phyloP scores from a whole-genome alignment of 1,140 invertebrate species.

The Scylla paramamosain region DNA sequence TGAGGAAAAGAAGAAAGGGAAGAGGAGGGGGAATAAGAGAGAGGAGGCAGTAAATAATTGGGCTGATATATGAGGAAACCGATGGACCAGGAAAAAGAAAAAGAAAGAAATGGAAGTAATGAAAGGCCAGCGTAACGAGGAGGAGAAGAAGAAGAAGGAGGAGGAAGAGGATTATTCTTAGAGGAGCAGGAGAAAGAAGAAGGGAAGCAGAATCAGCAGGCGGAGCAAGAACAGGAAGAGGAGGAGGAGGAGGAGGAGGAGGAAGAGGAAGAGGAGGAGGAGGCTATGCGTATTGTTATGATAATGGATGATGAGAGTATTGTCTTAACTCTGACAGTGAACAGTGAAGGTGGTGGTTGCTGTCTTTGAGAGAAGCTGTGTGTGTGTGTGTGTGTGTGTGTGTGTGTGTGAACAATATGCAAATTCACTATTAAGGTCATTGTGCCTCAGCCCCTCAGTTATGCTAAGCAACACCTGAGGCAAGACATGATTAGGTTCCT shows the following conservation, averaged over 20 bases:
- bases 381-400: not conserved
- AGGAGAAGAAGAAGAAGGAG: too few species aligned
- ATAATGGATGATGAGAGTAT: not conserved
- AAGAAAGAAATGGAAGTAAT: conserved; percentile 23
- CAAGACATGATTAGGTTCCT: too few species aligned
- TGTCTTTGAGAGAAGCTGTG: not conserved
- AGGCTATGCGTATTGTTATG: not conserved
- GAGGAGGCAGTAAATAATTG: not conserved
- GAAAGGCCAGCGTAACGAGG: not conserved
- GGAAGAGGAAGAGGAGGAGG: not conserved
- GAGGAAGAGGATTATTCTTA: too few species aligned
- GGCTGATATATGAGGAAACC: not conserved
- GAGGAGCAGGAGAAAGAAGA: conserved; percentile 10
- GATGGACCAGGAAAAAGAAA: not conserved
- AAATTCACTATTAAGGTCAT: not conserved
- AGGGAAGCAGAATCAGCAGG: not conserved
- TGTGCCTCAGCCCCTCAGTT: too few species aligned
- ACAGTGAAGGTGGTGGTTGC: not conserved
- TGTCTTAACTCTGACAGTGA: not conserved
- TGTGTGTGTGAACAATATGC: not conserved
- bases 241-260: not conserved
- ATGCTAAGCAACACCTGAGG: too few species aligned
- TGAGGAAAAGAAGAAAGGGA: not conserved
- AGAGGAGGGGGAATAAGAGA: not conserved
- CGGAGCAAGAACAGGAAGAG: not conserved